Conservation (phyloP, 2,797 vertebrate species). For the Mus caroli region DNA sequence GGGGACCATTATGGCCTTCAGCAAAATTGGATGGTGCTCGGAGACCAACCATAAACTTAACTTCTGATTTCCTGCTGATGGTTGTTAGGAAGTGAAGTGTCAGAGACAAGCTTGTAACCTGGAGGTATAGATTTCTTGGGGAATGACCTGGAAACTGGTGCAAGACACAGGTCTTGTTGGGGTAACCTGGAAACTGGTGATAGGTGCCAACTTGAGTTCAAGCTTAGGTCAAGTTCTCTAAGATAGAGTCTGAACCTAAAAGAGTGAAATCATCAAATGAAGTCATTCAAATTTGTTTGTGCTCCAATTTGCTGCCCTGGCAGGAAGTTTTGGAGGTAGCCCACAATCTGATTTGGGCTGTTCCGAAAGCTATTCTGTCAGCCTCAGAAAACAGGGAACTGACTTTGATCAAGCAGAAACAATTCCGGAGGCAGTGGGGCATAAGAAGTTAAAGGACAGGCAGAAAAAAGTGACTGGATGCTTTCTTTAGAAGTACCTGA, state of each 20-base stretch:
- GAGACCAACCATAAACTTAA: neutral
- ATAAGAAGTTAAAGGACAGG: neutral
- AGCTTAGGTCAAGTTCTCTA: neutral
- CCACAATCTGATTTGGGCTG: slow-evolving; percentile 60
- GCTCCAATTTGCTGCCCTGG: neutral
- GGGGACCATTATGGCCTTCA: neutral
- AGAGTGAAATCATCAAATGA: neutral
- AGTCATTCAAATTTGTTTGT: slow-evolving; percentile 44
- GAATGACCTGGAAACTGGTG: neutral
- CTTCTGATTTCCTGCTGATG: neutral
- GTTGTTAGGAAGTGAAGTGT: neutral
- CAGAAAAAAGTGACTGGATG: neutral
- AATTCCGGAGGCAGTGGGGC: neutral
- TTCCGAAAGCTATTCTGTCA: slow-evolving; percentile 18
- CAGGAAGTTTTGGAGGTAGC: slow-evolving; percentile 35
- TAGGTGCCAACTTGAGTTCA: neutral
- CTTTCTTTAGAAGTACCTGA: neutral
- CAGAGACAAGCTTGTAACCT: neutral
- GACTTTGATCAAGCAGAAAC: slow-evolving; percentile 47
- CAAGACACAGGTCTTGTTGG: neutral
- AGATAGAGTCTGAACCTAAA: neutral
- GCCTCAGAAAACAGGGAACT: neutral
- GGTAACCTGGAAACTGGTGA: neutral
- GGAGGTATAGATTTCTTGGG: neutral
- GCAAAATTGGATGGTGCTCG: neutral